phyloP scores from a whole-genome alignment of 2,888 invertebrate genomes.

The Macaria notata region DNA sequence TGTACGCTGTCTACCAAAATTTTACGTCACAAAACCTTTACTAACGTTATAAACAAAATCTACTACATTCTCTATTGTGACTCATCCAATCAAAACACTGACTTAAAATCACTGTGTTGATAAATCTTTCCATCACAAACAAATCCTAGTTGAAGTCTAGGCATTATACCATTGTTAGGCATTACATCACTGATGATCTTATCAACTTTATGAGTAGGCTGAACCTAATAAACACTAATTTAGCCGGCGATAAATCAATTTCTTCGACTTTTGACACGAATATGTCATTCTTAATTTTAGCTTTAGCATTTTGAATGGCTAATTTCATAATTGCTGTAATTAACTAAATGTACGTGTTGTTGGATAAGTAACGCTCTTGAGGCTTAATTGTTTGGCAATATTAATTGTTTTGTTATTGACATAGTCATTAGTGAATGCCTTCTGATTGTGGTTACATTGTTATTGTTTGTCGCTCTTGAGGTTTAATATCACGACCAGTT shows the following conservation, averaged over 20 bases:
- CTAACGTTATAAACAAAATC: no score
- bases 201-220: constrained; percentile 28
- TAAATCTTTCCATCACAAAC: constrained; percentile 1
- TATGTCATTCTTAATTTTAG: constrained; percentile 3
- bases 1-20: no score
- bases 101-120: constrained; percentile 7
- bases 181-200: constrained; percentile 46
- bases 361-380: constrained; percentile 10
- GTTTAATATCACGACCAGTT: neutral
- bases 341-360: constrained; percentile 19
- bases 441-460: constrained; percentile 5
- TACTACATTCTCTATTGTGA: no score
- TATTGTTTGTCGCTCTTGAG: neutral
- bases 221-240: constrained; percentile 30
- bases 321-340: constrained; percentile 13
- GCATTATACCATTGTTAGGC: constrained; percentile 17
- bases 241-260: constrained; percentile 27
- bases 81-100: no score
- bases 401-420: constrained; percentile 23
- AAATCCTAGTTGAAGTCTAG: neutral
- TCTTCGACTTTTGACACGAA: constrained; percentile 13
- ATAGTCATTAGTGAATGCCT: constrained; percentile 12
- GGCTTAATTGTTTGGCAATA: constrained; percentile 14
- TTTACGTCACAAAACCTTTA: neutral
- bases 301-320: constrained; percentile 3